A percentile compares a stretch with the other conserved stretches of the same genome.
phyloP scores from a whole-genome alignment of 2,888 invertebrate genomes.

The Orthosia gracilis region DNA sequence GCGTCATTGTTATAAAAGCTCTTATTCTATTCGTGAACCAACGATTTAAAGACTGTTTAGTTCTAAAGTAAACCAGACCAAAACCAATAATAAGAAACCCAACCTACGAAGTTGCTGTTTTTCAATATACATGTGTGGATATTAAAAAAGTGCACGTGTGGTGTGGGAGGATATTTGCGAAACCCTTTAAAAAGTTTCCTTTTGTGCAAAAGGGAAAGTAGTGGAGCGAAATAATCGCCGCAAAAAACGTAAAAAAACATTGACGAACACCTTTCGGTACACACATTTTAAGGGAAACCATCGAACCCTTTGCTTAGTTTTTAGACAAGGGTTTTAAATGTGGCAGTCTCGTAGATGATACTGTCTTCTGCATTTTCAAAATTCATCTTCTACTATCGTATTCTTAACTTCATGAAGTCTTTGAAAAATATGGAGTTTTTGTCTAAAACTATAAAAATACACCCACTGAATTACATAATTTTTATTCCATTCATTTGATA shows the following conservation, averaged over 20 bases:
- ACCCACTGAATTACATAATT: not conserved
- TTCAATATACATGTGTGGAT: not conserved
- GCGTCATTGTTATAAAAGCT: not conserved
- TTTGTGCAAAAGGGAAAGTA: conserved; percentile 86
- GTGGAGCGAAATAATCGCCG: conserved; percentile 81
- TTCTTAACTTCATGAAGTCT: not conserved
- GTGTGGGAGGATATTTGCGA: conserved; percentile 86
- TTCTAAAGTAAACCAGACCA: not conserved
- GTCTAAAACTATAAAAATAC: conserved; percentile 9
- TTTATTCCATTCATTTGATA: not conserved
- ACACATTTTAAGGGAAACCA: conserved; percentile 68
- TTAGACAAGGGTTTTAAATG: conserved; percentile 6
- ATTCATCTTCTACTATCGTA: not conserved
- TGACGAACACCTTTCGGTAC: conserved; percentile 79
- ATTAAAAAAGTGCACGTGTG: conserved; percentile 70
- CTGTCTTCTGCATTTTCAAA: not conserved
- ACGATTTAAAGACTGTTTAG: not conserved
- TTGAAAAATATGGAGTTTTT: not conserved
- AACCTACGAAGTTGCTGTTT: not conserved
- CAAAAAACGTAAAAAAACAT: conserved; percentile 78
- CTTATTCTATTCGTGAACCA: not conserved
- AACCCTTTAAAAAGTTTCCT: conserved; percentile 83
- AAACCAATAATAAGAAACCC: not conserved
- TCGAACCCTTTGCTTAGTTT: conserved; percentile 76
- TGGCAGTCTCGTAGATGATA: not conserved